Percentiles rank a stretch among this genome's conserved stretches.
These are phyloP conservation scores for Apamea epomidion DNA, from an alignment of 2,888 invertebrate species.

Conservation along the genomic window DNA sequence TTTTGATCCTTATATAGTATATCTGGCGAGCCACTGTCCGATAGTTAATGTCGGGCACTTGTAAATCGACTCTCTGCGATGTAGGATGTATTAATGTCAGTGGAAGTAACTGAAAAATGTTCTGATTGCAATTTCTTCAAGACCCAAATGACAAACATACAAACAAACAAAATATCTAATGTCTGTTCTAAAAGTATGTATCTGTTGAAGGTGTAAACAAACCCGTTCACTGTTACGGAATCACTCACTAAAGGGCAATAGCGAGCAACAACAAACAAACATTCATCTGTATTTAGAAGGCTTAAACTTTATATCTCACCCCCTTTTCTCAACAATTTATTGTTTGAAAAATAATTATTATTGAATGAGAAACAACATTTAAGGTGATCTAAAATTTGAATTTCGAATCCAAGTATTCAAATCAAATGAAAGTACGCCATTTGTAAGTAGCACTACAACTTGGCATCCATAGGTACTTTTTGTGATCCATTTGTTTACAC, in stretches of 20 bases:
- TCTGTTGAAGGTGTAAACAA: neutral
- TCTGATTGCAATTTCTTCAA: neutral
- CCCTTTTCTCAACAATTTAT: neutral
- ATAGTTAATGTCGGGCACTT: too few relatives aligned
- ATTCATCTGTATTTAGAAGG: neutral
- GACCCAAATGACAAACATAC: neutral
- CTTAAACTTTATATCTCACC: neutral
- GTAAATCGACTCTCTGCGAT: neutral
- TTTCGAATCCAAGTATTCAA: neutral
- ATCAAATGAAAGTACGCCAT: neutral
- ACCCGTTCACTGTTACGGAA: neutral
- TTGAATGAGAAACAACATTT: neutral
- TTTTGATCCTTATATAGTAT: neutral
- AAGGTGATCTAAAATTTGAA: neutral
- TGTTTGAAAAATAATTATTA: neutral
- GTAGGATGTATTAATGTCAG: neutral
- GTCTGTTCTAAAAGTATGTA: neutral
- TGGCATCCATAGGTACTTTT: neutral
- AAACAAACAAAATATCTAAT: neutral
- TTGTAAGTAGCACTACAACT: neutral
- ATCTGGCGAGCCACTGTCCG: too few relatives aligned
- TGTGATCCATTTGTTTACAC: neutral
- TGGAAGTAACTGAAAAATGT: too few relatives aligned
- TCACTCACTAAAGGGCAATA: neutral
- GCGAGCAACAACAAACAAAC: neutral